Evolutionary conservation across 1,140 invertebrate genomes (phyloP), one percentile per base, ranked within the genome.

Genomic region (Frieseomelitta varia): DNA sequence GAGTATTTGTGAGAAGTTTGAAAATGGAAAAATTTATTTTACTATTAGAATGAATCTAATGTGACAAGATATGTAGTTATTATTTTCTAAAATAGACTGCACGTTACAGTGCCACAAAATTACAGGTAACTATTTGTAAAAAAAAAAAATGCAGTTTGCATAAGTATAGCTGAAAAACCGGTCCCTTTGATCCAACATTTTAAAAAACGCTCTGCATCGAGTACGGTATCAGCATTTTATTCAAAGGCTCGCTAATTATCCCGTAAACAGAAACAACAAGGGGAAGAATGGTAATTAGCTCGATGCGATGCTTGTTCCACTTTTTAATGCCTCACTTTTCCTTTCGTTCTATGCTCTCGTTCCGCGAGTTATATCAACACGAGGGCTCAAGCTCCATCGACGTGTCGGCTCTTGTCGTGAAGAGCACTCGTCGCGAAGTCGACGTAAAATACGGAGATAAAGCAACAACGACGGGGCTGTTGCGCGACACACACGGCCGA

Each of bases 351-450:
- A 47, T 84, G 39, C 76, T 84, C 75, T 71, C 76, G 67, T 84
- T 71, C 56, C 76, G 27, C 81, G 75, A 72, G 81, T 84, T 84
- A 84, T 79, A 84, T 79, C 81, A 84, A 84, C 81, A 72, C 81
- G 27, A 11, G 27, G 74, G 81, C 76, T 84, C 81, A 79, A 84
- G 76, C 75, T 84, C 81, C 81, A 84, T 79, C 87, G 74, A 65
- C 78, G 87, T 88, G 87, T 88, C 86, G 87, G 61, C 86, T 51
- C 63, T 76, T 51, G 63, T 81, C 61, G 56, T 80, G 51, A 21
- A 53, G 86, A 78, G 87, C 73, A 81, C 79, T 88, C 71, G 86
- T 85, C 53, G 77, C 82, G 87, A 88, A 85, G 75, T 88, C 87
- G 76, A 88, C 86, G 82, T 76, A 67, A 56, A 87, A 51, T 79